A percentile compares a stretch with the other conserved stretches of the same genome.
These are phyloP conservation scores for Sterrhoptilus dennistouni DNA, from an alignment of 2,113 vertebrate genomes.

Conservation along the genomic window DNA sequence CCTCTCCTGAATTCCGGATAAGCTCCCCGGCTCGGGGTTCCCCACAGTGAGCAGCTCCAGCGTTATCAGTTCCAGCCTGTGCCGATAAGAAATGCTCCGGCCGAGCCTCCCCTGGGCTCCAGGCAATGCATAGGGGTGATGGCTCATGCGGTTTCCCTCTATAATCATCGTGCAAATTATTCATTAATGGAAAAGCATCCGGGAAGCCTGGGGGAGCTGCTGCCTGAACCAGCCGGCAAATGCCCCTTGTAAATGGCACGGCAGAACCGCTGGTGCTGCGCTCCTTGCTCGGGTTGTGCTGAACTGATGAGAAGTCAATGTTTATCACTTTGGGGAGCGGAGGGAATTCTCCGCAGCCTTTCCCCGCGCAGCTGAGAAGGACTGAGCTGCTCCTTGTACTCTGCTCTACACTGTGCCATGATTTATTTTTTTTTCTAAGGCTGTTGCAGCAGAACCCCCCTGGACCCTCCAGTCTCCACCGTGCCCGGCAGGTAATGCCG, in stretches of 20 bases:
- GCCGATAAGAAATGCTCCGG: background rate
- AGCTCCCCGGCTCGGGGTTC: rapidly evolving
- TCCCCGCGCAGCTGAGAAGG: background rate
- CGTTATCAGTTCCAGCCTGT: rapidly evolving
- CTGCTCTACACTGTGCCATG: rapidly evolving
- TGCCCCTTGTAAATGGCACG: background rate
- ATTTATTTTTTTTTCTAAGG: background rate
- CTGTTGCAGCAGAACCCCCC: background rate
- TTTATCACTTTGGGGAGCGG: background rate
- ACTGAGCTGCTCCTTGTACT: background rate
- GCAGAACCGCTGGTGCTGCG: background rate
- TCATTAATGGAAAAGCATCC: background rate
- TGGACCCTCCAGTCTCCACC: background rate
- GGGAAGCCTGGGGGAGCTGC: background rate
- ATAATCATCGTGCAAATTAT: constrained; percentile 20
- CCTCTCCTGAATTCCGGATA: rapidly evolving
- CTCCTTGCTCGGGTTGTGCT: background rate
- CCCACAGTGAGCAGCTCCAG: rapidly evolving
- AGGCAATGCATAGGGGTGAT: background rate
- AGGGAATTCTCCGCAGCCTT: background rate
- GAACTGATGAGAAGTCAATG: background rate
- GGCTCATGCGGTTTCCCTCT: background rate
- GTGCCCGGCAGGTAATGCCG: rapidly evolving
- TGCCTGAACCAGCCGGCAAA: background rate
- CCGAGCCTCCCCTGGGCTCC: background rate